Conservation (phyloP, 30 jellyfish, hydroid and myxozoan genomes). For the Mastigias papua region DNA sequence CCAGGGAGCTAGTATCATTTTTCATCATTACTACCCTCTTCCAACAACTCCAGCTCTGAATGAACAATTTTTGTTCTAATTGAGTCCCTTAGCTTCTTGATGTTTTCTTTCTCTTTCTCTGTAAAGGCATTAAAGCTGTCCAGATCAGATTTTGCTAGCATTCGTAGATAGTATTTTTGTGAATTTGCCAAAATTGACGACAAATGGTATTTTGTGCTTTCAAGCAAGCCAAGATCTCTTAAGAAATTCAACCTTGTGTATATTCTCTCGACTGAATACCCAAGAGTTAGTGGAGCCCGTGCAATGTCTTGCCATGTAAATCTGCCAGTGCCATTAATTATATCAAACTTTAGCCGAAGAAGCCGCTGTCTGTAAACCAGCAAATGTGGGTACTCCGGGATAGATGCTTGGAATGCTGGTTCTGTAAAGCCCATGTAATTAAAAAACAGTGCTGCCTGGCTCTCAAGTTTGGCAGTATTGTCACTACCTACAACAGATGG, state of each 20-base stretch:
- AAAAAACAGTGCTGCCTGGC: slow-evolving; percentile 50
- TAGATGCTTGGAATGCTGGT: slow-evolving; percentile 23
- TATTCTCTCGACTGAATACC: slow-evolving; percentile 58
- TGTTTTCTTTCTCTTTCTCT: slow-evolving; percentile 30
- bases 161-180: slow-evolving; percentile 17
- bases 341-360: slow-evolving; percentile 44
- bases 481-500: slow-evolving; percentile 66
- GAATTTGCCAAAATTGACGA: slow-evolving; percentile 39
- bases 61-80: slow-evolving; percentile 47
- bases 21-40: neutral
- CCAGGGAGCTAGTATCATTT: neutral
- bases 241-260: slow-evolving; percentile 49
- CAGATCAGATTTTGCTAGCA: slow-evolving; percentile 32
- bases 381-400: slow-evolving; percentile 67
- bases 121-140: slow-evolving; percentile 29
- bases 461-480: slow-evolving; percentile 37
- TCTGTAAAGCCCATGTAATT: slow-evolving; percentile 58
- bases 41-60: slow-evolving; percentile 45
- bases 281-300: slow-evolving; percentile 58
- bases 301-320: slow-evolving; percentile 66
- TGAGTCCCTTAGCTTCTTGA: slow-evolving; percentile 29
- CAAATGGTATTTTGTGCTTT: slow-evolving; percentile 16
- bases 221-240: slow-evolving; percentile 32
- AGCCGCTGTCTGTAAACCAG: slow-evolving; percentile 64
- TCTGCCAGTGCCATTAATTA: slow-evolving; percentile 23